phyloP scores from a whole-genome alignment of 2,113 vertebrate genomes.

The Grammomys dolichurus region DNA sequence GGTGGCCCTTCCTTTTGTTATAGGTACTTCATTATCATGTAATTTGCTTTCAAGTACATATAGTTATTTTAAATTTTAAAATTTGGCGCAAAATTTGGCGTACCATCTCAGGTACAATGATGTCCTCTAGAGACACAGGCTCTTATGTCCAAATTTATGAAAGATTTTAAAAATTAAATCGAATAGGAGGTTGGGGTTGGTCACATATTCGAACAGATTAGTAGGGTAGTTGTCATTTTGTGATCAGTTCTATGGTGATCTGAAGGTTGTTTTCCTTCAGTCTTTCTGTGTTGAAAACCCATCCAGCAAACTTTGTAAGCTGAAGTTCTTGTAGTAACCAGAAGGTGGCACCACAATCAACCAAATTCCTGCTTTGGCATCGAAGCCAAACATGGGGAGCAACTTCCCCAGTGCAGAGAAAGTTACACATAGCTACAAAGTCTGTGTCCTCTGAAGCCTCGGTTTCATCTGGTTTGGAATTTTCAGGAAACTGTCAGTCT shows the following conservation, averaged over 20 bases:
- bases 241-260: neutral
- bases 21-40: neutral
- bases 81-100: no score
- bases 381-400: neutral
- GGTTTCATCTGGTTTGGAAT: constrained; percentile 28
- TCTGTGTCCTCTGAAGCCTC: neutral
- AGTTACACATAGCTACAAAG: neutral
- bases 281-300: neutral
- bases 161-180: constrained; percentile 33
- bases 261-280: neutral
- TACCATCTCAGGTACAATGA: no score
- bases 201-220: neutral
- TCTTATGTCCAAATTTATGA: no score
- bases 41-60: neutral
- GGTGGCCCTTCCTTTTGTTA: neutral
- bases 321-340: constrained; percentile 77
- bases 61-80: neutral
- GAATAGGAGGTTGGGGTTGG: neutral
- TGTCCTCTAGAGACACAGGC: no score
- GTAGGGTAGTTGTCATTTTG: neutral
- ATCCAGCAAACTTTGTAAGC: constrained; percentile 38
- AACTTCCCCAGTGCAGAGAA: constrained; percentile 54
- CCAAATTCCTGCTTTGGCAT: constrained; percentile 43
- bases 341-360: constrained; percentile 86
- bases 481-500: constrained; percentile 30